Evolutionary conservation across 2,113 vertebrate genomes (phyloP).

Genomic region (Taurulus bubalis): DNA sequence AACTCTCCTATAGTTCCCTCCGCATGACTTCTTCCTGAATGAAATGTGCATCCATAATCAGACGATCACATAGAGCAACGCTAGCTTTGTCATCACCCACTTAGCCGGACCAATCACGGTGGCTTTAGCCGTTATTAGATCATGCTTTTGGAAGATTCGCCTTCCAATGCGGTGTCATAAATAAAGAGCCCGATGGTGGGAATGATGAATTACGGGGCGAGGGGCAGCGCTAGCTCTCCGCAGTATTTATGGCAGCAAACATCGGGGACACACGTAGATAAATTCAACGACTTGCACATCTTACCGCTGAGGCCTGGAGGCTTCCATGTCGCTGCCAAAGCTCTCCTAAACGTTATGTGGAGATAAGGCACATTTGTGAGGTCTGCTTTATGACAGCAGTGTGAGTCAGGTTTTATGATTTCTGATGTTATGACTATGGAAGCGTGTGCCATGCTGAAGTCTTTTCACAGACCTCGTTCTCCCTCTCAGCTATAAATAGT

Average conservation of each 20-base stretch:
- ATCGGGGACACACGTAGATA: constrained; percentile 63
- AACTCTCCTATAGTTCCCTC: background rate
- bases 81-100: constrained; percentile 59
- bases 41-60: constrained; percentile 43
- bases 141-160: constrained; percentile 62
- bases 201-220: constrained; percentile 57
- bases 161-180: constrained; percentile 54
- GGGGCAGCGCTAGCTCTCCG: constrained; percentile 48
- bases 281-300: constrained; percentile 65
- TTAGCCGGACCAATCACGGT: constrained; percentile 42
- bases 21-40: constrained; percentile 23
- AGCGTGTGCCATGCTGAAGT: constrained; percentile 9
- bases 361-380: constrained; percentile 63
- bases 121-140: constrained; percentile 56
- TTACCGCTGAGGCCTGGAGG: constrained; percentile 31
- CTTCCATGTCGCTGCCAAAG: constrained; percentile 42
- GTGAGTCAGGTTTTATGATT: constrained; percentile 63
- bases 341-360: constrained; percentile 41
- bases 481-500: background rate
- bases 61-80: constrained; percentile 34
- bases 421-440: constrained; percentile 65
- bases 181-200: constrained; percentile 53
- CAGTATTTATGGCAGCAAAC: constrained; percentile 69
- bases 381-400: constrained; percentile 61
- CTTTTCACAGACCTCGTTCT: constrained; percentile 7